Base-by-base conservation (phyloP, 2,797 vertebrate species). In the Podarcis siculus region DNA sequence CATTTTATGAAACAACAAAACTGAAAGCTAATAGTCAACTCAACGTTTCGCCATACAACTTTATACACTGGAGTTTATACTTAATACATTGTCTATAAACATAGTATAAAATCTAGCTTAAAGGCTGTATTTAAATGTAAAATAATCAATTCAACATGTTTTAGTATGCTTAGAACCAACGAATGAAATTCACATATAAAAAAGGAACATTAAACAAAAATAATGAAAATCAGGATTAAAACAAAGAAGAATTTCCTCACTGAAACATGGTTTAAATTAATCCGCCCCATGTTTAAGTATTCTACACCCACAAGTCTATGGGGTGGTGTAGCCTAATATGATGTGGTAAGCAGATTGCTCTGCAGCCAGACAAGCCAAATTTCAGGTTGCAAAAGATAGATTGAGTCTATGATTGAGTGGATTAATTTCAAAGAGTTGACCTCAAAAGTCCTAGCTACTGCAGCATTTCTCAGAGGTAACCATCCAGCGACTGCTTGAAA, bases 1-100 rank as follows among this genome's bases (percentile, higher is more conserved):
- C 27, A 39, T 88, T 88, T 71, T 58, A 83, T 71, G 35, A 45
- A 83, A 71, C 66, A 88, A 87, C 55, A 30, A 58, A 88, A 69
- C 19, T 55, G 32, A 84, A 88, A 72, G 35, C 66, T 55, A 83
- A 83, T 45, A 77, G 55, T 39, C 72, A 78, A 88, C 19, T 69
- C 58, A 78, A 76, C 30, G 42, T 83, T 83, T 13, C 6, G 13
- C 75, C 55, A 10, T 49, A 82, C n/a, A 72, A 83, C 66, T 79
- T 84, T 66, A 88, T 35, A 88, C 27, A 71, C 30, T 58, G 32
- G 27, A 17, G 66, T 71, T 88, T 61, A 88, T 88, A 61, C 12
- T 79, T 72, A 84, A 58, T 82, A 17, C 64, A 76, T 82, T 42
- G 55, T 32, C 32, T 4, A 8, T 71, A 79, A 83, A 58, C 81